Percentiles rank a stretch among this genome's conserved stretches.
These are phyloP conservation scores for Suncus etruscus DNA, from an alignment of 2,113 vertebrate species.

Conservation along the genomic window DNA sequence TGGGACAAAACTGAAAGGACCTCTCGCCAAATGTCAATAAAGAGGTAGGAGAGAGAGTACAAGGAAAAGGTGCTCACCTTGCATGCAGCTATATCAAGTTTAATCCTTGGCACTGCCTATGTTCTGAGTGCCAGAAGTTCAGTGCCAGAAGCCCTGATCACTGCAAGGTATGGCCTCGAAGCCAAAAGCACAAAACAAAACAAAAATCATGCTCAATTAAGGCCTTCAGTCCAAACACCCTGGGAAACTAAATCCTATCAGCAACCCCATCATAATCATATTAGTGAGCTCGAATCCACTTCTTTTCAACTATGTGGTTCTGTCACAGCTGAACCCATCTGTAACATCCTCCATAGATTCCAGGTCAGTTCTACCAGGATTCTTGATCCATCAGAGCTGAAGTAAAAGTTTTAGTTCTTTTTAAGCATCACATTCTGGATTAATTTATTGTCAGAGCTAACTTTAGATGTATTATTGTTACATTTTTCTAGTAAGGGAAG, in stretches of 20 bases:
- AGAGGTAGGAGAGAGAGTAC: no score
- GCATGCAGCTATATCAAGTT: no score
- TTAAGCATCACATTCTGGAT: background rate
- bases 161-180: no score
- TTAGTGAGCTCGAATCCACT: background rate
- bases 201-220: background rate
- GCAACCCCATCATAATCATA: background rate
- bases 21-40: no score
- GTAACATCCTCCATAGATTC: background rate
- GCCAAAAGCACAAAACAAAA: background rate
- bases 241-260: conserved; percentile 9
- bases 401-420: background rate
- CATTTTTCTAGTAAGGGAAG: background rate
- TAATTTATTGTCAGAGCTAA: background rate
- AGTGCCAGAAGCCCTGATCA: no score
- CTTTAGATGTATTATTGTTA: background rate
- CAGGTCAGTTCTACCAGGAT: background rate
- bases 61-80: no score
- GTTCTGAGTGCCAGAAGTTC: no score
- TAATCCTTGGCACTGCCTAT: no score
- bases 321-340: no score
- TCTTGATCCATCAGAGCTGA: background rate
- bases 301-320: background rate
- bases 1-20: no score
- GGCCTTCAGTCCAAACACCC: background rate